A percentile compares a stretch with the other conserved stretches of the same genome.
Conservation (phyloP, 2,797 vertebrate species). For the Arnoldichthys spilopterus region DNA sequence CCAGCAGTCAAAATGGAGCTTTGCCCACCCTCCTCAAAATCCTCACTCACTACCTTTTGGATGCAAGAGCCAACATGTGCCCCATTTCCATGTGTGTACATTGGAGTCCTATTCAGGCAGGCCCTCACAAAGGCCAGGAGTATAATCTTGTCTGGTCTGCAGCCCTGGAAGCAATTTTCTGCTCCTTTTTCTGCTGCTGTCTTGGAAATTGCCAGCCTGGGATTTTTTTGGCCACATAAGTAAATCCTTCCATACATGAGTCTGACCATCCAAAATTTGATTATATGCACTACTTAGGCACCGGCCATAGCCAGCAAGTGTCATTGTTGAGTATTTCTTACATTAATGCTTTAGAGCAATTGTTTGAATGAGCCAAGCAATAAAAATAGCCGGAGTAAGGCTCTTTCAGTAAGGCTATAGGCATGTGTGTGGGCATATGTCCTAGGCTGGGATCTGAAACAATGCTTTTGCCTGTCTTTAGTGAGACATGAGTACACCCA, state of each 20-base stretch:
- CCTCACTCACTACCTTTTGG: constrained; percentile 79
- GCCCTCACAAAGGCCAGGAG: constrained; percentile 84
- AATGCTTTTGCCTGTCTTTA: constrained; percentile 48
- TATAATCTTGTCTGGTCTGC: constrained; percentile 85
- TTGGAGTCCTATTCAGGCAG: constrained; percentile 77
- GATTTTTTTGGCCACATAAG: constrained; percentile 81
- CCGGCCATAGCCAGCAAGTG: constrained; percentile 79
- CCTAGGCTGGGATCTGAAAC: constrained; percentile 65
- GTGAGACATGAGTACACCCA: constrained; percentile 64
- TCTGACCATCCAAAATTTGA: constrained; percentile 84
- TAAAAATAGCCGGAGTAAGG: constrained; percentile 73
- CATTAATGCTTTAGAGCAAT: constrained; percentile 77
- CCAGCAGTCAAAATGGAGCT: constrained; percentile 80
- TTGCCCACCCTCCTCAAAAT: constrained; percentile 73
- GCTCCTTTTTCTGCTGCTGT: constrained; percentile 81
- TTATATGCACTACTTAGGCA: constrained; percentile 79
- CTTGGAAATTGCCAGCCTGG: constrained; percentile 83
- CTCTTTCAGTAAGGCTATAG: constrained; percentile 27
- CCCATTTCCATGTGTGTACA: constrained; percentile 58
- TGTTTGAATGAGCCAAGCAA: constrained; percentile 74
- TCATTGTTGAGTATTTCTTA: constrained; percentile 81
- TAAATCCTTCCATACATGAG: constrained; percentile 83
- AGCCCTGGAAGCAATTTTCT: constrained; percentile 86
- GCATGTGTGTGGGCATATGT: constrained; percentile 54
- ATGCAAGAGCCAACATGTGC: constrained; percentile 66